Percentiles rank a stretch among this genome's conserved stretches.
These are phyloP conservation scores for Limanda limanda DNA, from an alignment of 2,113 vertebrate genomes.

Conservation along the genomic window DNA sequence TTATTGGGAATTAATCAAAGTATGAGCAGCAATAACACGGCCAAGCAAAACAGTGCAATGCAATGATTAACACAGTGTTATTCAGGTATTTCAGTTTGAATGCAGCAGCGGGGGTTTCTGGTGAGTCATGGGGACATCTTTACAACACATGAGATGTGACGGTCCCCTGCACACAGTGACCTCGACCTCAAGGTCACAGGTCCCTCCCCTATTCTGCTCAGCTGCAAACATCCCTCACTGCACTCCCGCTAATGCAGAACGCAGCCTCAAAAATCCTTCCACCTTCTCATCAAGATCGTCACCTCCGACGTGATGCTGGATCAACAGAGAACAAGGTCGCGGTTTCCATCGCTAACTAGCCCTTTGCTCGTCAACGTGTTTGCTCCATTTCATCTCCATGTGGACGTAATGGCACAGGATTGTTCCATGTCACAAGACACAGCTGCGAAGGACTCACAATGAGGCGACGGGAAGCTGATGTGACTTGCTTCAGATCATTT, in stretches of 20 bases:
- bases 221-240: not conserved
- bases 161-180: not conserved
- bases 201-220: not conserved
- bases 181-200: not conserved
- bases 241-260: not conserved
- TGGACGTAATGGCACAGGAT: slow-evolving; percentile 9
- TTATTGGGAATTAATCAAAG: too few species aligned
- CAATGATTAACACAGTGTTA: too few species aligned
- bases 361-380: too few species aligned
- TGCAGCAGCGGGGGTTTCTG: not conserved
- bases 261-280: not conserved
- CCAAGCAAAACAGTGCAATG: too few species aligned
- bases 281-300: not conserved
- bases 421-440: not conserved
- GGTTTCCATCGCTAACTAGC: too few species aligned
- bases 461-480: too few species aligned
- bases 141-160: not conserved
- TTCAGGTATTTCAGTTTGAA: slow-evolving; percentile 9
- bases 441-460: slow-evolving; percentile 10
- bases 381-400: slow-evolving; percentile 5
- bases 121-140: not conserved
- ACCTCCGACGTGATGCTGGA: not conserved
- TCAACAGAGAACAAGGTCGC: not conserved
- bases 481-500: slow-evolving; percentile 21
- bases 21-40: too few species aligned